Base-by-base conservation (phyloP, 2,113 vertebrate genomes). In the Callipepla californica region DNA sequence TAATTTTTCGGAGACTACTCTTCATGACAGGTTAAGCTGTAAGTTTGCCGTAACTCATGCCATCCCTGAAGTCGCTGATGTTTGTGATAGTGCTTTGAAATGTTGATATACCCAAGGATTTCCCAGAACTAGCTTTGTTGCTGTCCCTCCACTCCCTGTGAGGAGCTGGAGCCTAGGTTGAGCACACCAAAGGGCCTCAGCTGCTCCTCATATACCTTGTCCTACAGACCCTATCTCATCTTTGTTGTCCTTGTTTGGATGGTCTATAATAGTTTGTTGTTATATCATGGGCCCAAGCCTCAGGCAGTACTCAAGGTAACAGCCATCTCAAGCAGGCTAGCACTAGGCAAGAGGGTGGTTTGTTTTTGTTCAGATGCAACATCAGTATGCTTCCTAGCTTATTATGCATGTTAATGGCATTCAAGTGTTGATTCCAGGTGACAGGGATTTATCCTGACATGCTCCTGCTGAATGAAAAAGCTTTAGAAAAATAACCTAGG, bases 41-140 rank as follows among this genome's bases (percentile, higher is more conserved):
- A 91, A 89, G 94, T 94, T 87, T 51, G 5, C 59, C 65, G 53
- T 45, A 89, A 62, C 55, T 92, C 84, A 58, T 68, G 65, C 66
- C 5, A 0, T 62, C 0, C 0, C 48, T 93, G 66, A 72, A 90
- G 53, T 58, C 92, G 55, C 66, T 84, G 89, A 75, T 61, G 48
- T 93, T 87, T 92, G 90, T 76, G 81, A 28, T 48, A 53, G 30
- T 79, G 36, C 77, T 94, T 85, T 73, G 90, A 84, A 94, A 85
- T 0, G 1, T 7, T 93, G 88, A 68, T 79, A 58, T 45, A 81
- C 66, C 30, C 70, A 81, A 86, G 74, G 67, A 79, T 87, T 85
- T 92, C 0, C 1, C 48, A 83, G 51, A 63, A 65, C 75, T 50
- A 76, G 13, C 26, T 92, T 58, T 93, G 77, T 79, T 28, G 51